Evolutionary conservation across 2,797 vertebrate species (phyloP).

Genomic region (Microcaecilia unicolor): DNA sequence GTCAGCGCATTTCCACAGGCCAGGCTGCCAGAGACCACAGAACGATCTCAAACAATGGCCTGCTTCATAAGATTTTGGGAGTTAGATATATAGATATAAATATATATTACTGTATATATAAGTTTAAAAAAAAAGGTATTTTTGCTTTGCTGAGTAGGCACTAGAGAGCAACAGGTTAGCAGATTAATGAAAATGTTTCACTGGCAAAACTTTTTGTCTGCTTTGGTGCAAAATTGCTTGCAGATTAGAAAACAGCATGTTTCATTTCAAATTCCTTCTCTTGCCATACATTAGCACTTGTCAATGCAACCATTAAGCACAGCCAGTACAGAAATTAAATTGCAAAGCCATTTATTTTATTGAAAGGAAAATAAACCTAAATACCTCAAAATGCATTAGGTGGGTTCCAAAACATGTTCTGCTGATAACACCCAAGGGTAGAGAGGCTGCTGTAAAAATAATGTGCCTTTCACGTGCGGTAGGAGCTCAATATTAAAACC

Average conservation of each 20-base stretch:
- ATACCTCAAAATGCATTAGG: slow-evolving; percentile 89
- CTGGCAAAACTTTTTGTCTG: slow-evolving; percentile 77
- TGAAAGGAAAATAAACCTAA: slow-evolving; percentile 96
- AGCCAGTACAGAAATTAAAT: slow-evolving; percentile 84
- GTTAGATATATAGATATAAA: slow-evolving; percentile 34
- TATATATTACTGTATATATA: neutral
- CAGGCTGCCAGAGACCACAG: slow-evolving; percentile 86
- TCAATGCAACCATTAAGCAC: slow-evolving; percentile 87
- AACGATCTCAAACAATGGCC: slow-evolving; percentile 83
- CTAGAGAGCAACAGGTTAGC: slow-evolving; percentile 65
- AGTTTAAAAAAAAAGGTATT: slow-evolving; percentile 46
- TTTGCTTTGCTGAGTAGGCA: slow-evolving; percentile 63
- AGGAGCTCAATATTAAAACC: slow-evolving; percentile 76
- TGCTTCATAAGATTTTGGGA: slow-evolving; percentile 74
- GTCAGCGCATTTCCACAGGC: slow-evolving; percentile 90
- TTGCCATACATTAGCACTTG: slow-evolving; percentile 91
- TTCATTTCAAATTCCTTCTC: slow-evolving; percentile 76
- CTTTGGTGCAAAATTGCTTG: slow-evolving; percentile 77
- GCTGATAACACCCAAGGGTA: slow-evolving; percentile 90
- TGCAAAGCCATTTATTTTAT: slow-evolving; percentile 94
- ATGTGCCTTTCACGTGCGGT: slow-evolving; percentile 71
- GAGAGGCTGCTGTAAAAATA: slow-evolving; percentile 64
- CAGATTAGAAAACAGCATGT: slow-evolving; percentile 83
- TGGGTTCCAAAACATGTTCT: slow-evolving; percentile 74
- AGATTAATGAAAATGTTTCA: slow-evolving; percentile 90